These are phyloP conservation scores for Ichneumoninae sp. DNA, from an alignment of 2,888 invertebrate genomes.

Conservation along the genomic window DNA sequence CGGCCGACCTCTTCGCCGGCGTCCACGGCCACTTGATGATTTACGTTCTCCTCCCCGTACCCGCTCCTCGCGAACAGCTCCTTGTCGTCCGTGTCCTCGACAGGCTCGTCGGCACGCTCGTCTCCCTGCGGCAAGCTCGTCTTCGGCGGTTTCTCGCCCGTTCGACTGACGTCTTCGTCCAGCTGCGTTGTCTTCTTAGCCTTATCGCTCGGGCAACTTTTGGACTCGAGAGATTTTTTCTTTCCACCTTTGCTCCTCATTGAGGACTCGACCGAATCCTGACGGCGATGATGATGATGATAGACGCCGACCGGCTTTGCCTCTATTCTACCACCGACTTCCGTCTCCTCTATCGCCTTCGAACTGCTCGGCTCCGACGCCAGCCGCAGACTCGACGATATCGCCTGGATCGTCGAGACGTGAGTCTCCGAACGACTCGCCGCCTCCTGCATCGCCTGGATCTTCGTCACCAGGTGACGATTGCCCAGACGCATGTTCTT, in stretches of 20 bases:
- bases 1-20: slow-evolving; percentile 19
- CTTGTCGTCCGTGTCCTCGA: slow-evolving; percentile 85
- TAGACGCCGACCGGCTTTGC: slow-evolving; percentile 41
- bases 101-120: slow-evolving; percentile 78
- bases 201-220: slow-evolving; percentile 68
- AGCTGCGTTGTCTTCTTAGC: slow-evolving; percentile 77
- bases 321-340: slow-evolving; percentile 62
- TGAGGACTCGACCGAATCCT: slow-evolving; percentile 38
- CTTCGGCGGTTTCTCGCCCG: slow-evolving; percentile 67
- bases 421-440: slow-evolving; percentile 87
- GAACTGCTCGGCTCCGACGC: slow-evolving; percentile 78
- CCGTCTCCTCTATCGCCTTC: slow-evolving; percentile 72
- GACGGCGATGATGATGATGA: slow-evolving; percentile 38
- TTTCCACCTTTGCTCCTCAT: slow-evolving; percentile 68
- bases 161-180: slow-evolving; percentile 64
- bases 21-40: slow-evolving; percentile 39
- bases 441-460: slow-evolving; percentile 93
- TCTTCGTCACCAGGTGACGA: slow-evolving; percentile 89
- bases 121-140: slow-evolving; percentile 66
- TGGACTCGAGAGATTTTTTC: slow-evolving; percentile 72
- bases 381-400: slow-evolving; percentile 81
- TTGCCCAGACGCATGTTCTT: slow-evolving; percentile 91
- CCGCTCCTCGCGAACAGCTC: slow-evolving; percentile 74
- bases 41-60: slow-evolving; percentile 81
- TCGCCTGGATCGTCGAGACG: slow-evolving; percentile 83